These are phyloP conservation scores for Phortica okadai DNA, from an alignment of 2,888 invertebrate genomes.

Conservation along the genomic window DNA sequence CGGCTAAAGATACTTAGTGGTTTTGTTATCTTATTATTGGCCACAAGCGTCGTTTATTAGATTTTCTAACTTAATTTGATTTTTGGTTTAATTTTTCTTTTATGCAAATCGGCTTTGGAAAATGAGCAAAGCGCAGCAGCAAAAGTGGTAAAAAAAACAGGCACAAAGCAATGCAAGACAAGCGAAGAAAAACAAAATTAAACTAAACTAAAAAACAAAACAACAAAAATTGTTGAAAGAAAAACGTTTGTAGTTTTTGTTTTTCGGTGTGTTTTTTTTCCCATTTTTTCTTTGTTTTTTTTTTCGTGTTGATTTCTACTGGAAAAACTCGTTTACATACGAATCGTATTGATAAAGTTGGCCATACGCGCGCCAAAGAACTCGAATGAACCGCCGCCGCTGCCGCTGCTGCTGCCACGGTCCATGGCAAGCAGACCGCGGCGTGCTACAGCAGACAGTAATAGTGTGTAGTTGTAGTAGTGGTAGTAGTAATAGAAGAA, in stretches of 20 bases:
- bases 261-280: slow-evolving; percentile 13
- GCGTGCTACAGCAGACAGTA: slow-evolving; percentile 1
- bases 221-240: slow-evolving; percentile 48
- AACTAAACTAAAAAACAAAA: not conserved
- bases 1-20: too few relatives aligned
- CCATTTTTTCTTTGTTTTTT: slow-evolving; percentile 9
- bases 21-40: too few relatives aligned
- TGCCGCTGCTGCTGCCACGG: slow-evolving; percentile 54
- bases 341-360: slow-evolving; percentile 75
- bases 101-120: too few relatives aligned
- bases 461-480: slow-evolving; percentile 32
- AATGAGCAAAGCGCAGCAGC: not conserved
- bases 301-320: slow-evolving; percentile 48
- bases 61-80: too few relatives aligned
- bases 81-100: too few relatives aligned
- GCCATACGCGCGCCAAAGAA: slow-evolving; percentile 75
- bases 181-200: slow-evolving; percentile 65
- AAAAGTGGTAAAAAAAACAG: slow-evolving; percentile 47
- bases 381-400: slow-evolving; percentile 72
- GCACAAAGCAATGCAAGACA: slow-evolving; percentile 39
- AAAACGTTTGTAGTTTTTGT: slow-evolving; percentile 46
- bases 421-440: slow-evolving; percentile 39
- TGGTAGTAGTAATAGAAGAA: slow-evolving; percentile 38
- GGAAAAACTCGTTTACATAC: slow-evolving; percentile 75
- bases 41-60: too few relatives aligned